Percentiles rank a stretch among this genome's conserved stretches.
phyloP scores from a whole-genome alignment of 2,113 vertebrate genomes.

The Falcunculus frontatus region DNA sequence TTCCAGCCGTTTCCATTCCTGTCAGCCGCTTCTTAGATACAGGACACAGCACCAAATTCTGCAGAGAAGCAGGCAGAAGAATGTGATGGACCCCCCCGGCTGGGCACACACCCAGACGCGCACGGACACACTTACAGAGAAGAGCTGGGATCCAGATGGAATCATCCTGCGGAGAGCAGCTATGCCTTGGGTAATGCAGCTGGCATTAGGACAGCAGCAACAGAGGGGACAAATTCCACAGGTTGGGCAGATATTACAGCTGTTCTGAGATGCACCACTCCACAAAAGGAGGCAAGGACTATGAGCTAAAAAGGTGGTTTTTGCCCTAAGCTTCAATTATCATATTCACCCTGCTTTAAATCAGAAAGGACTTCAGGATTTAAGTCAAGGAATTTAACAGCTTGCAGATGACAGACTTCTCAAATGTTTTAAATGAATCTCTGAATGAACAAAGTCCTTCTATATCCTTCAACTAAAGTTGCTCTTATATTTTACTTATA shows the following conservation, averaged over 20 bases:
- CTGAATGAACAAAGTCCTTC: conserved; percentile 15
- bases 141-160: background rate
- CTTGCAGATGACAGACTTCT: conserved; percentile 26
- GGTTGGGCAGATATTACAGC: background rate
- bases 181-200: background rate
- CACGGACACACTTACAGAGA: rapidly evolving
- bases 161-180: background rate
- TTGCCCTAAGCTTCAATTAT: background rate
- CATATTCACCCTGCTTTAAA: background rate
- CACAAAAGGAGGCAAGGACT: background rate
- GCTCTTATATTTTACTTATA: background rate
- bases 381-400: conserved; percentile 4
- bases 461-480: conserved; percentile 17
- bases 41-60: background rate
- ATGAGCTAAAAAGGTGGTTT: background rate
- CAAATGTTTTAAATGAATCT: conserved; percentile 18
- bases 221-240: background rate
- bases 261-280: background rate
- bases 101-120: rapidly evolving
- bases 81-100: rapidly evolving
- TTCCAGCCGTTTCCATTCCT: background rate
- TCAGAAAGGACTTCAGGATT: conserved; percentile 13
- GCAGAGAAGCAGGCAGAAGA: background rate
- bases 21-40: background rate
- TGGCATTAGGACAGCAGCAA: background rate